Evolutionary conservation across 2,113 vertebrate genomes (phyloP), one percentile per base, ranked within the genome.

Genomic region (Osmerus eperlanus): DNA sequence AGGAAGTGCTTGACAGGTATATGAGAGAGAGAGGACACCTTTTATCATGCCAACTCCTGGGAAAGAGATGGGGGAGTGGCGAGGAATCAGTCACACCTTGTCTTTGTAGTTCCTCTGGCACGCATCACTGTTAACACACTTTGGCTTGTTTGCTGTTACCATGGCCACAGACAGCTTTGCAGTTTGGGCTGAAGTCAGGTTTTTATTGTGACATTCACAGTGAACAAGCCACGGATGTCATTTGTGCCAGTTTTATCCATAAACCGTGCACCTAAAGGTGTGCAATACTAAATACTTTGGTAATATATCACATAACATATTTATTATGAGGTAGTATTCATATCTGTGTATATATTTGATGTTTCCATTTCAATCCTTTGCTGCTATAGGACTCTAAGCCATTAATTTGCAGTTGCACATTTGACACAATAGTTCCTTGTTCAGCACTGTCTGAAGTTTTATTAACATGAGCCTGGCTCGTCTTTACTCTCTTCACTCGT

Each of bases 91-190:
- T 62, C 60, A 16, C 28, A 5, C 51, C n/a, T 12, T 58, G 58
- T 61, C 60, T 62, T 62, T 70, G 19, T 54, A 25, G 18, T 25
- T 81, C 67, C 62, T 69, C 14, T 68, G 21, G 51, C 52, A 36
- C 19, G 18, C 19, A 29, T 28, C 29, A 68, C 15, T 29, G 67
- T 15, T 62, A 29, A 28, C 21, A 62, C 13, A 19, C 14, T 62
- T 18, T 68, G 66, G 52, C 51, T 67, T 53, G 65, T 67, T 67
- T 65, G 36, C n/a, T 52, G 65, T 67, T 53, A 47, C 64, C 65
- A 67, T 67, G 41, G 65, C 15, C 18, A 65, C 36, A 6, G 47
- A n/a, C 32, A 19, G 18, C 3, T 7, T 65, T 29, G 32, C 32
- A 32, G 4, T 47, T 47, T 12, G 36, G 36, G 64, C 47, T 9